Percentiles rank a stretch among this genome's conserved stretches.
Evolutionary conservation across 2,113 vertebrate genomes (phyloP).

Genomic region (Microtus ochrogaster): DNA sequence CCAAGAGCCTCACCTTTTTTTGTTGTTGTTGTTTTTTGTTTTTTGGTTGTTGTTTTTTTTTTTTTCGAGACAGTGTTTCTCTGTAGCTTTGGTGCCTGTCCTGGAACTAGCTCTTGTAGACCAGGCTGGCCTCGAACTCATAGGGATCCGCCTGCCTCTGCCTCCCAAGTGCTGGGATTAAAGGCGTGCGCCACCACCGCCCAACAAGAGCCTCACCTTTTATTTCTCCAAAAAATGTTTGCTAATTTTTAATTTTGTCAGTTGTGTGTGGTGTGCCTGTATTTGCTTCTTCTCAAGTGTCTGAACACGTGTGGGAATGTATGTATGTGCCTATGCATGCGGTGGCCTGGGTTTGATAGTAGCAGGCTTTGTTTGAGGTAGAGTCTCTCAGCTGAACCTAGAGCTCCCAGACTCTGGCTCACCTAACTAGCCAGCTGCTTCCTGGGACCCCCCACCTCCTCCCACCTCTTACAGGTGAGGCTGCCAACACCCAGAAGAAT

Average conservation of each 20-base stretch:
- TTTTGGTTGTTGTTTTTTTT: no score
- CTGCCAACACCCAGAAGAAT: neutral
- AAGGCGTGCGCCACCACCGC: no score
- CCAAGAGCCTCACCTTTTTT: neutral
- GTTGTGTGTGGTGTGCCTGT: neutral
- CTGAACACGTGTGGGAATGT: neutral
- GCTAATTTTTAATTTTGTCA: no score
- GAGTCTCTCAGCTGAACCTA: neutral
- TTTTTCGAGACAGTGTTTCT: no score
- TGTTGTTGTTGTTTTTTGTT: no score
- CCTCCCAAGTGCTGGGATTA: no score
- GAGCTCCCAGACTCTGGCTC: neutral
- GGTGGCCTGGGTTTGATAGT: neutral
- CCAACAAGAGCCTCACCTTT: neutral
- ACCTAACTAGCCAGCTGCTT: neutral
- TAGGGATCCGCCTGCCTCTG: no score
- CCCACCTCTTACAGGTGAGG: neutral
- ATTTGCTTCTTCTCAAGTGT: neutral
- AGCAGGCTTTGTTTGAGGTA: neutral
- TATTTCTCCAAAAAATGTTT: neutral
- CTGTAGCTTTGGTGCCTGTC: no score
- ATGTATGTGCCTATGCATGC: neutral
- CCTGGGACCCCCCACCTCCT: neutral
- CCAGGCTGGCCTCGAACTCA: no score
- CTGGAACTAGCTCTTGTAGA: no score